phyloP scores from a whole-genome alignment of 2,888 invertebrate genomes.

The Tiphia femorata region DNA sequence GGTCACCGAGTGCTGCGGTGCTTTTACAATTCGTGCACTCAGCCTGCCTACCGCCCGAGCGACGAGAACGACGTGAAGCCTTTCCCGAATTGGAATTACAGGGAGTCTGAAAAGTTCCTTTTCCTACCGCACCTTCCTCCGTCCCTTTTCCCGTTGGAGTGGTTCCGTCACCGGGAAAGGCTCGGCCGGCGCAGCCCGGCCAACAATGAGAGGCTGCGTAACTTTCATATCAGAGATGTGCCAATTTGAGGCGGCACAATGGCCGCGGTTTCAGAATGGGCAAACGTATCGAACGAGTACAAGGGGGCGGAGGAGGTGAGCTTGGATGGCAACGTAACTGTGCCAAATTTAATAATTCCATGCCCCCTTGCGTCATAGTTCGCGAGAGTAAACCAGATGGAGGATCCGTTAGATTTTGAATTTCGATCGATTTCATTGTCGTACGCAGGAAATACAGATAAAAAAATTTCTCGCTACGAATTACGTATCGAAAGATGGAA shows the following conservation, averaged over 20 bases:
- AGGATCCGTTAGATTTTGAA: no score
- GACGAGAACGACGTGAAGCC: background rate
- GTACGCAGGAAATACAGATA: no score
- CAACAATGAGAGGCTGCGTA: conserved; percentile 43
- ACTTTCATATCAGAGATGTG: conserved; percentile 62
- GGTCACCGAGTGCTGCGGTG: no score
- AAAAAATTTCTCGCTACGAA: background rate
- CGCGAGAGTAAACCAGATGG: background rate
- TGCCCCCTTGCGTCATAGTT: conserved; percentile 28
- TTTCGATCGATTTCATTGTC: no score
- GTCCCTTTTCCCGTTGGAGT: conserved; percentile 16
- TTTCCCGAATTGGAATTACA: background rate
- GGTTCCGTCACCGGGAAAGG: conserved; percentile 19
- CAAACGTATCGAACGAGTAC: conserved; percentile 34
- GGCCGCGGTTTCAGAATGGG: conserved; percentile 48
- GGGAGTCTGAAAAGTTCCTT: conserved; percentile 1
- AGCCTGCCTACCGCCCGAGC: no score
- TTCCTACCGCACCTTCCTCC: conserved; percentile 5
- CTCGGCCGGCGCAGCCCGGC: conserved; percentile 22
- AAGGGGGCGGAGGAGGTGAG: no score
- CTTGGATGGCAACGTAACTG: conserved; percentile 46
- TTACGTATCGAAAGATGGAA: background rate
- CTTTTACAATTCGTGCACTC: no score
- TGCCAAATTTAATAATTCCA: conserved; percentile 54
- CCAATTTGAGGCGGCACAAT: conserved; percentile 58